A percentile compares a stretch with the other conserved stretches of the same genome.
Evolutionary conservation across 2,113 vertebrate genomes (phyloP).

Genomic region (Stigmatopora argus): DNA sequence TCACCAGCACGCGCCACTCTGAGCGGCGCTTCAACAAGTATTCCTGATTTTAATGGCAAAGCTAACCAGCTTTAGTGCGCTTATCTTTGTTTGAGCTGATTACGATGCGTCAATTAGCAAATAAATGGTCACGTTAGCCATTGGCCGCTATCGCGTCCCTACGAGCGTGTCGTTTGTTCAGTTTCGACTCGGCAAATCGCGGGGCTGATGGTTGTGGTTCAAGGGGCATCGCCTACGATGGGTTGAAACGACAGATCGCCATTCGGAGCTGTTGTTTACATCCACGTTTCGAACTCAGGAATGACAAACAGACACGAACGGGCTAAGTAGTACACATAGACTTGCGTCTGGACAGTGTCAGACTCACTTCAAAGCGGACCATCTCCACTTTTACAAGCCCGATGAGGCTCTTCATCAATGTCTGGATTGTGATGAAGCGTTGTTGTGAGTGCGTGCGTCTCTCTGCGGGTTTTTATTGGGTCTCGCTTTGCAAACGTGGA

Average conservation of each 20-base stretch:
- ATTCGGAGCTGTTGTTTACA: constrained; percentile 56
- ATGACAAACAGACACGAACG: constrained; percentile 38
- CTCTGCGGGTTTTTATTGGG: constrained; percentile 30
- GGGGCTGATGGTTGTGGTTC: not conserved
- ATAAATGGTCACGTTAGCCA: constrained; percentile 1
- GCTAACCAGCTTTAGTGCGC: constrained; percentile 27
- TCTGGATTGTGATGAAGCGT: not conserved
- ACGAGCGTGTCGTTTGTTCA: not conserved
- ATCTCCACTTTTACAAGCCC: constrained; percentile 64
- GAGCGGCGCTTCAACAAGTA: constrained; percentile 6
- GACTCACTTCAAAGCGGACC: constrained; percentile 70
- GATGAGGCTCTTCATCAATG: constrained; percentile 71
- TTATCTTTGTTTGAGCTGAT: constrained; percentile 51
- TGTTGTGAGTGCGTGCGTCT: constrained; percentile 17
- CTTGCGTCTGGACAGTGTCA: constrained; percentile 64
- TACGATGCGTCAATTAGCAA: constrained; percentile 17
- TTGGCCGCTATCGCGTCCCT: not conserved
- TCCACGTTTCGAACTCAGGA: constrained; percentile 59
- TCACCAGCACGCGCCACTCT: not conserved
- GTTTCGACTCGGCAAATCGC: not conserved
- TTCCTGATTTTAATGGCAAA: constrained; percentile 29
- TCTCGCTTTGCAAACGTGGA: not conserved
- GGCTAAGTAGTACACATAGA: constrained; percentile 1
- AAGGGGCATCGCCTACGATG: not conserved
- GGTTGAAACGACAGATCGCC: not conserved